Conservation (phyloP, 1,140 invertebrate species). For the Drosophila azteca region DNA sequence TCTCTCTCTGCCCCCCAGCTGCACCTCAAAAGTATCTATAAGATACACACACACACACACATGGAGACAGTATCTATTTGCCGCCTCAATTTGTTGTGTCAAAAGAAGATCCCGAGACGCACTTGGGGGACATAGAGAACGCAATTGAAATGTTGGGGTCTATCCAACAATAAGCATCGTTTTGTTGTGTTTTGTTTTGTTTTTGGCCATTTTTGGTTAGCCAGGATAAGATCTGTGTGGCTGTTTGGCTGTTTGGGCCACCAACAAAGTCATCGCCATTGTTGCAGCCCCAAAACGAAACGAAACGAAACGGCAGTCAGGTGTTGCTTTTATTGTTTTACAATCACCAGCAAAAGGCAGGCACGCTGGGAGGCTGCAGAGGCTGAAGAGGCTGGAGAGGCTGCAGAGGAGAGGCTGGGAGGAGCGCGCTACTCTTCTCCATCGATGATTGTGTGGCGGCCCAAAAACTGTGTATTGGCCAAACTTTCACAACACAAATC, state of each 20-base stretch:
- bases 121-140: slow-evolving; percentile 26
- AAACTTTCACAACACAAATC: slow-evolving; percentile 67
- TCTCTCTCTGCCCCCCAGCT: slow-evolving; percentile 18
- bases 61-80: neutral
- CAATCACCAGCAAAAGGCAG: slow-evolving; percentile 64
- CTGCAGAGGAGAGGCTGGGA: slow-evolving; percentile 13
- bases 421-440: slow-evolving; percentile 25
- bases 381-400: slow-evolving; percentile 15
- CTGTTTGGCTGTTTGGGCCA: slow-evolving; percentile 42
- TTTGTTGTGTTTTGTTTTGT: slow-evolving; percentile 62
- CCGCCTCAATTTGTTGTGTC: neutral
- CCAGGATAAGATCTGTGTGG: slow-evolving; percentile 41
- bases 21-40: neutral
- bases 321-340: slow-evolving; percentile 82
- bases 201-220: slow-evolving; percentile 64
- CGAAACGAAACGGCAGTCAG: slow-evolving; percentile 68
- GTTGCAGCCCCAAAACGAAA: slow-evolving; percentile 38
- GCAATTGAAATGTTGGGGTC: slow-evolving; percentile 76
- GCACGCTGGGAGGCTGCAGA: slow-evolving; percentile 16
- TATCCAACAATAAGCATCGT: slow-evolving; percentile 67
- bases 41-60: neutral
- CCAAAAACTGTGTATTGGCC: slow-evolving; percentile 27
- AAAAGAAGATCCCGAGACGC: slow-evolving; percentile 36
- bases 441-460: slow-evolving; percentile 12
- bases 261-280: slow-evolving; percentile 72